Evolutionary conservation across 2,797 vertebrate species (phyloP).

Genomic region (Anguilla anguilla): DNA sequence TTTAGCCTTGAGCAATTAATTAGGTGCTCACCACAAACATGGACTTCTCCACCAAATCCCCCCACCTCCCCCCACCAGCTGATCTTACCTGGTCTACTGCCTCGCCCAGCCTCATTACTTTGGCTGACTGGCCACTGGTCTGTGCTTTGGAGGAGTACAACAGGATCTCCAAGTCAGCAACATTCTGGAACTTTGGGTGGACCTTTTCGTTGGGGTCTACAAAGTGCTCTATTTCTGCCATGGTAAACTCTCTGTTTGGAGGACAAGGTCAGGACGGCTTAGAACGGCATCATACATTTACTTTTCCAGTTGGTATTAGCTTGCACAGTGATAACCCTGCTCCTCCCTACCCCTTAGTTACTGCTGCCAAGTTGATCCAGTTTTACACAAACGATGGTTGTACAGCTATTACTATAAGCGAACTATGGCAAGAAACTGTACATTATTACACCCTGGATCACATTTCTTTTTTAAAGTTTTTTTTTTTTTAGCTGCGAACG

Average conservation of each 20-base stretch:
- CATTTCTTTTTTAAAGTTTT: too few species aligned
- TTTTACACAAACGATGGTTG: not conserved
- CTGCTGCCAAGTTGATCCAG: not conserved
- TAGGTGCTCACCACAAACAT: not conserved
- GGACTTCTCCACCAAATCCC: not conserved
- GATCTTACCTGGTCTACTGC: slow-evolving; percentile 90
- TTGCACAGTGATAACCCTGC: not conserved
- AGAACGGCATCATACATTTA: not conserved
- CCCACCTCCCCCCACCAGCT: not conserved
- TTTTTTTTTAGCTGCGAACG: too few species aligned
- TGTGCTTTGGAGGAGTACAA: slow-evolving; percentile 96
- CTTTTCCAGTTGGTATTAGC: not conserved
- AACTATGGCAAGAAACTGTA: not conserved
- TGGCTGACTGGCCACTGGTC: slow-evolving; percentile 94
- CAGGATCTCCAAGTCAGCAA: slow-evolving; percentile 84
- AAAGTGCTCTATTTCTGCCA: slow-evolving; percentile 99
- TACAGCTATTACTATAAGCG: slow-evolving; percentile 5
- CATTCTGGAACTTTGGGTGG: slow-evolving; percentile 88
- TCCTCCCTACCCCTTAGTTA: not conserved
- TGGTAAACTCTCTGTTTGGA: slow-evolving; percentile 90
- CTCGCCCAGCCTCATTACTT: slow-evolving; percentile 86
- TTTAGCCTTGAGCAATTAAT: not conserved
- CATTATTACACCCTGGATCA: not conserved
- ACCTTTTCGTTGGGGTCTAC: slow-evolving; percentile 94
- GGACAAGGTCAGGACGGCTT: not conserved